Base-by-base conservation (phyloP, 2,113 vertebrate species). In the Erythrocercus mccallii region DNA sequence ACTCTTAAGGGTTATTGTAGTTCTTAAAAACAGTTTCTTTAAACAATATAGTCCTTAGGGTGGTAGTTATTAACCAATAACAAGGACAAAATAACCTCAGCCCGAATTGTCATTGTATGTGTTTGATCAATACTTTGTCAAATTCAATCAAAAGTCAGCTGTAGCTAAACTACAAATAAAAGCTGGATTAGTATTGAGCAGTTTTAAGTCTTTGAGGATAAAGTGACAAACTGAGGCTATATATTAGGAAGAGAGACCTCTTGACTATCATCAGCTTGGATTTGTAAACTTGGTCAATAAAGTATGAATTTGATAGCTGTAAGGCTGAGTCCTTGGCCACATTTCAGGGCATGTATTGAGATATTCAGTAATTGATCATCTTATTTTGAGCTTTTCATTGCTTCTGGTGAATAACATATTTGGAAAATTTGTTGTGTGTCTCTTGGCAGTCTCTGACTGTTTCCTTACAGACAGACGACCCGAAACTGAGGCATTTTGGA, bases 71-170 rank as follows among this genome's bases (percentile, higher is more conserved):
- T 89, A 68, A 72, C n/a, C 3, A 60, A 5, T 74, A 81, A 47
- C 0, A 0, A 87, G 25, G 47, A n/a, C 16, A 22, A 33, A 57
- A 28, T 23, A 44, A 2, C 1, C 9, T 5, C 24, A 56, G 9
- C 4, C 7, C 22, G 44, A 25, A 30, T 71, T 69, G 54, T 30
- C 54, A 10, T 51, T 89, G 2, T 53, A 6, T 44, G 28, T 58
- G 11, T 74, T 81, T 84, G 25, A 51, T 77, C n/a, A 58, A 6
- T 47, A 50, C 12, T 16, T 19, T 10, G 23, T 71, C 3, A 5
- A 87, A 72, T 71, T 64, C 31, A 50, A 3, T 37, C n/a, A 72
- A 66, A 93, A 88, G 10, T 35, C 40, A 58, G 11, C 50, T 56
- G 19, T 30, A 56, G 45, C 54, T 82, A 33, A 88, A 20, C 38